Evolutionary conservation across 2,888 invertebrate species (phyloP).

Genomic region (Kryphioiulus occultus): DNA sequence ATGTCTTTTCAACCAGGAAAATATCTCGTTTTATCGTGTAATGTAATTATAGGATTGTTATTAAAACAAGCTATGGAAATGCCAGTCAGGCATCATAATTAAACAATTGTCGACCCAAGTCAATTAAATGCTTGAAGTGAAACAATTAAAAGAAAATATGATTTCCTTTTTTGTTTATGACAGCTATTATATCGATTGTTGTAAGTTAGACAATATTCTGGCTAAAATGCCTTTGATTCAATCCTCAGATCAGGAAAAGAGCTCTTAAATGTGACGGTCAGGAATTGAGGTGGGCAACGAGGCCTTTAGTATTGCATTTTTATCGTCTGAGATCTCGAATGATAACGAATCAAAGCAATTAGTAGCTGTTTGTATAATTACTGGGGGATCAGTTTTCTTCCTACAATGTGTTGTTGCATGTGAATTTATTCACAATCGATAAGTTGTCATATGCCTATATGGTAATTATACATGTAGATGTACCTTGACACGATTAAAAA

Average conservation of each 20-base stretch:
- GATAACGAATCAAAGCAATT: neutral
- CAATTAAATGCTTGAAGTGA: constrained; percentile 23
- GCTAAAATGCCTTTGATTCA: constrained; percentile 6
- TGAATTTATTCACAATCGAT: neutral
- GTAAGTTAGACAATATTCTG: neutral
- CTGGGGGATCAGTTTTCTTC: no score
- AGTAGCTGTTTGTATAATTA: no score
- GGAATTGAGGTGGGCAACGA: neutral
- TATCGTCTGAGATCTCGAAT: neutral
- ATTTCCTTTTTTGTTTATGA: neutral
- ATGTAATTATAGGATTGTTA: neutral
- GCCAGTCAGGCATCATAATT: neutral
- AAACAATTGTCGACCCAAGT: neutral
- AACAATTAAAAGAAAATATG: neutral
- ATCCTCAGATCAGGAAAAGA: neutral
- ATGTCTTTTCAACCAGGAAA: neutral
- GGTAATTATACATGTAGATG: neutral
- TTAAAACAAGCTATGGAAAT: neutral
- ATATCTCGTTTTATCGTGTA: neutral
- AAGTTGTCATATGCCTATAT: neutral
- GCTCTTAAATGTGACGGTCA: neutral
- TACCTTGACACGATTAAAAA: no score
- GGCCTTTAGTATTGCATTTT: neutral
- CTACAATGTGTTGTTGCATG: no score
- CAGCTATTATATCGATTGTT: neutral